These are phyloP conservation scores for Corythornis cristatus DNA, from an alignment of 2,113 vertebrate species.

Conservation along the genomic window DNA sequence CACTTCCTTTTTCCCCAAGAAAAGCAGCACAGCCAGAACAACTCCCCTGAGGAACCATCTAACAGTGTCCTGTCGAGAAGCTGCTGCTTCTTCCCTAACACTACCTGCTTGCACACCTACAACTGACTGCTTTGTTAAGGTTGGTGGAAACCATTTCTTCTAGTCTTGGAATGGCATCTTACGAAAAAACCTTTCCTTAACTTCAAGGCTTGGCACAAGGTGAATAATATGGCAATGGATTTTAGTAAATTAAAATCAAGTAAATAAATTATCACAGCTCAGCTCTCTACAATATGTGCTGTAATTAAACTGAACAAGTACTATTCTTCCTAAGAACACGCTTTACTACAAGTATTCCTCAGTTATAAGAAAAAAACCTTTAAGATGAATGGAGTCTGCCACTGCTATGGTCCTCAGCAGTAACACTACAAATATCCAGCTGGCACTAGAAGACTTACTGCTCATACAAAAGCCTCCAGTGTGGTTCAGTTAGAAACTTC, in stretches of 20 bases:
- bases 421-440: not conserved
- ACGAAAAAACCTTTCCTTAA: not conserved
- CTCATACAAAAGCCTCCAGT: not conserved
- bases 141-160: not conserved
- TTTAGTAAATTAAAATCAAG: conserved; percentile 5
- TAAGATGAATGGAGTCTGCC: not conserved
- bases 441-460: not conserved
- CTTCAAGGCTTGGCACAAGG: not conserved
- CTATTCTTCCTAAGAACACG: not conserved
- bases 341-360: not conserved
- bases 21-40: not conserved
- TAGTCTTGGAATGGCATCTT: not conserved
- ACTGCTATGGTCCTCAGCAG: not conserved
- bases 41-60: not conserved
- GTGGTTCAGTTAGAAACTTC: not conserved
- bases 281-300: not conserved
- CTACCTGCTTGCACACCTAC: not conserved
- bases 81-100: not conserved
- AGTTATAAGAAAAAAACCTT: not conserved
- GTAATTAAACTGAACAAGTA: conserved; percentile 37
- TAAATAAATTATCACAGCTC: not conserved
- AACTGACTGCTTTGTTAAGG: not conserved
- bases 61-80: not conserved
- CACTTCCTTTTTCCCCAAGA: not conserved
- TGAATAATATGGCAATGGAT: not conserved